Evolutionary conservation across 37 sponge, comb jelly and placozoan species (phyloP), one percentile per base, ranked within the genome.

Genomic region (Ianthella basta): DNA sequence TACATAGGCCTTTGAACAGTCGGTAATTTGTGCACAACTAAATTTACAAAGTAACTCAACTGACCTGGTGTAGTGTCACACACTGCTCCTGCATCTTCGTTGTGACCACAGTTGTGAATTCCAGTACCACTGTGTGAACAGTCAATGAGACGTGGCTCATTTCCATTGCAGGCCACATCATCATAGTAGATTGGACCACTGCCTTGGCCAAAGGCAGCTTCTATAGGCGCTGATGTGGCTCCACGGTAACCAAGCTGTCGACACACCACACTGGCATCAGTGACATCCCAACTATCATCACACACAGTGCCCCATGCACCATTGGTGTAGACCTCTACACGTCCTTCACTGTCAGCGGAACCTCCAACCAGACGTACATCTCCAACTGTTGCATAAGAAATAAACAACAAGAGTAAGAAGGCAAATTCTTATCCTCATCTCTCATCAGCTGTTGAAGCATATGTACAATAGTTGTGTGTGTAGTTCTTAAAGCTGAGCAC

Each of bases 301-400:
- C 72, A 70, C 36, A 70, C 33, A 37, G 72, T 29, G 30, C 72
- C 72, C 65, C 65, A 63, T 63, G 27, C 65, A 63, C 8, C 65
- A 63, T 63, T 29, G 72, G 12, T 13, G 36, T 10, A 44, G 3
- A 44, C 50, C 8, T 44, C 50, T 8, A 44, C 50, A 44, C 50
- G 50, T 44, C 50, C 50, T 8, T 44, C 50, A 8, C 8, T 44
- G 50, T 44, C 50, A 44, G 50, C 8, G 50, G 50, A 10, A 44
- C 50, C 50, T 3, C 50, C 50, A 44, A 44, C 50, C 50, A 44
- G 50, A 44, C 50, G 50, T 10, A 44, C 8, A 8, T 8, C 8
- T 3, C 50, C 50, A 44, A 44, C 3, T 10, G 50, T 44, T 44
- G 8, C 50, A 44, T 44, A 10, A 3, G 8, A 44, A 10, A 44